Conservation (phyloP, 2,113 vertebrate genomes). For the Calyptomena viridis region DNA sequence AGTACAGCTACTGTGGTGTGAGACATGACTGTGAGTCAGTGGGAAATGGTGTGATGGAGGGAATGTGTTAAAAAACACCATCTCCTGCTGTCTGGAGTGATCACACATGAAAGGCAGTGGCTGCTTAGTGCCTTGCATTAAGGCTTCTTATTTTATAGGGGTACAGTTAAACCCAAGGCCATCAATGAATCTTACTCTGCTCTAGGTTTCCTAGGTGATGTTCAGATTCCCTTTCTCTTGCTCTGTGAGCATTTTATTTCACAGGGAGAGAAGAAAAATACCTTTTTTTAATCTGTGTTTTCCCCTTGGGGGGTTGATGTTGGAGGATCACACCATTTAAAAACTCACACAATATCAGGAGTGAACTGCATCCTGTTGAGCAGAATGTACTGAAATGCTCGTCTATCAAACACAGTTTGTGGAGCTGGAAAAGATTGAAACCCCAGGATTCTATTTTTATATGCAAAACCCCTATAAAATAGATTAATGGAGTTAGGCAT, state of each 20-base stretch:
- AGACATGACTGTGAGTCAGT: neutral
- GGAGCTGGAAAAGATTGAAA: neutral
- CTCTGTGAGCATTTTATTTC: neutral
- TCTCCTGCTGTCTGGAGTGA: neutral
- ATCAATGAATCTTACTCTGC: neutral
- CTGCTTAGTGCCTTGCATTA: neutral
- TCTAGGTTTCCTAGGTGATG: neutral
- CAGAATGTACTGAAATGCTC: neutral
- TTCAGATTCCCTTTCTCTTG: neutral
- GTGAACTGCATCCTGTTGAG: neutral
- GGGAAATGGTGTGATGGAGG: neutral
- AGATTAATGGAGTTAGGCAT: neutral
- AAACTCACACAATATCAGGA: neutral
- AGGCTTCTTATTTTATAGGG: neutral
- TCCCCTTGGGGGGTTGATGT: neutral
- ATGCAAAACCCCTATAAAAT: neutral
- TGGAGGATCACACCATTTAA: neutral
- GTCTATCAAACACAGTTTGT: neutral
- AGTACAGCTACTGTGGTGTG: neutral
- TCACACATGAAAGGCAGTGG: too few relatives aligned
- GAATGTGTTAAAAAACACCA: neutral
- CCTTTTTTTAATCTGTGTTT: neutral
- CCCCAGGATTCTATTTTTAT: neutral
- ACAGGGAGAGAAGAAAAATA: neutral
- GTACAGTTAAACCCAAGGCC: neutral